Evolutionary conservation across 1,140 invertebrate species (phyloP), one percentile per base, ranked within the genome.

Genomic region (Drosophila ogumai): DNA sequence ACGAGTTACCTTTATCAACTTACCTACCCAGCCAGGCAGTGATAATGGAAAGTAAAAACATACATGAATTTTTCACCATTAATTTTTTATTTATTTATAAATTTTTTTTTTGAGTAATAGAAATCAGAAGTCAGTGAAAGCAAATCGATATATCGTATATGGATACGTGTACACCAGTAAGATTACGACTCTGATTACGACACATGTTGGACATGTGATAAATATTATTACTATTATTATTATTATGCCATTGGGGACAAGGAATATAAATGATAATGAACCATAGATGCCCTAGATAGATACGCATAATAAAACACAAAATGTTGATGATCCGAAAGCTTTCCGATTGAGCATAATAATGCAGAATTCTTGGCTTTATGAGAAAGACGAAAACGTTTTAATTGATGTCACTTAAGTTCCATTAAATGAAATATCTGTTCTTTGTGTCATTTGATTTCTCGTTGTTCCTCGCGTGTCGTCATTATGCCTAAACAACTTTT

Each of bases 381-480:
- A 31, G 38, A 71, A 59, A 72, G 57, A 58, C 81, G 61, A 22
- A 38, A 68, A 59, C 82, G 57, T 86, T 85, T 86, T 85, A 85
- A 86, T 85, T 85, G 64, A 86, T 79, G 73, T 78, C 82, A 86
- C 74, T 86, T 86, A 64, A 85, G 78, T 25, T 77, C 60, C 77
- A 84, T 79, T 73, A 82, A 86, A 43, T 80, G 49, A 63, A 60
- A 75, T 82, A 75, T 75, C 81, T 69, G 68, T 69, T 86, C 47
- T 78, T 71, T 75, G 65, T 65, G 59, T 47, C 19, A 43, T 66
- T 71, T 58, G 67, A 74, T 78, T 66, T 72, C 31, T 44, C 46
- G 46, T 54, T 81, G 60, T 25, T 34, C 22, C 10, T 71, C 28
- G 36, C 65, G 63, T 81, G 58, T 50, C 46, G n/a, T 47, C 46